Evolutionary conservation across 2,113 vertebrate genomes (phyloP), one percentile per base, ranked within the genome.

Genomic region (Guaruba guarouba): DNA sequence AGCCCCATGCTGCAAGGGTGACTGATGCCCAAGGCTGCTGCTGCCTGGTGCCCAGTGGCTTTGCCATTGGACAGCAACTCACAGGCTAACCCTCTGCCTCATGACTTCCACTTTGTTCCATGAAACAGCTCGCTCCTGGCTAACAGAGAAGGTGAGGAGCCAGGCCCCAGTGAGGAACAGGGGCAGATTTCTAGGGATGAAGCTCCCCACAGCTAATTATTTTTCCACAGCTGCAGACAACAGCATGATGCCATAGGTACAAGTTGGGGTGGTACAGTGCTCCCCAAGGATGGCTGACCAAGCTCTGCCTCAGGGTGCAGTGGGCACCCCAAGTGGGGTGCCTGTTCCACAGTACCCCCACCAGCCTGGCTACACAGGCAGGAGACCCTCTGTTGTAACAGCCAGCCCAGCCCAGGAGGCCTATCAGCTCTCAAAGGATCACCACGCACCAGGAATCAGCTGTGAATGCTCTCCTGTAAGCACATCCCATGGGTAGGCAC

Each of bases 1-100:
- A 1, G 33, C 14, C 46, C 29, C 62, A 17, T 4, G 1, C 2
- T 1, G 2, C 20, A 33, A 73, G 62, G 48, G 13, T 55, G 54
- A 55, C 1, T 5, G 70, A 66, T 88, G 82, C 11, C 44, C 52
- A 11, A 28, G 35, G 25, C 10, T 46, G n/a, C 55, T 74, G 59
- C 73, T 74, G 31, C 24, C 44, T n/a, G 25, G 29, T 18, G 11
- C 33, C 52, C 6, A 1, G 43, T 39, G 63, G 63, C 41, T 93
- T 71, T 86, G 52, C 43, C 82, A 23, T 33, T 71, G 13, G 20
- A 24, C n/a, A 55, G 86, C 64, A 78, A 25, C 29, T 59, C 44
- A 13, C 10, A 20, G 20, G 29, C 27, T 64, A 13, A 70, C 9
- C 11, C 57, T 35, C 57, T 39, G 51, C 18, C 51, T 67, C 7